phyloP scores from a whole-genome alignment of 2,888 invertebrate genomes.

The Orthosia incerta region DNA sequence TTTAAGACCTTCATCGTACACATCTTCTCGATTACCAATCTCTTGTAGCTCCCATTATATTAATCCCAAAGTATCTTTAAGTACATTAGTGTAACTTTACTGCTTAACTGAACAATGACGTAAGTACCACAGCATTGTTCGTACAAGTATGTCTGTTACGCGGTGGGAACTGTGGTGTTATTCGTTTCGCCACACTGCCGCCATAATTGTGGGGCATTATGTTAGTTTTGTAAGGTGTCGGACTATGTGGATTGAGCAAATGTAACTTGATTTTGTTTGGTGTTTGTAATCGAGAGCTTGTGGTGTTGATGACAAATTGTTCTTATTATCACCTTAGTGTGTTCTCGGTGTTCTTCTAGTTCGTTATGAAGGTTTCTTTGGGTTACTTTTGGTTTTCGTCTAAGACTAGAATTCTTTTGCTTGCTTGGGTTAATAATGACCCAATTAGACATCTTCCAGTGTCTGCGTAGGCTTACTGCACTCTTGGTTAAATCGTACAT shows the following conservation, averaged over 20 bases:
- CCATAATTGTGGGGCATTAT: conserved; percentile 60
- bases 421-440: background rate
- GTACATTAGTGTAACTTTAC: conserved; percentile 46
- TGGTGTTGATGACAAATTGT: conserved; percentile 18
- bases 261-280: conserved; percentile 12
- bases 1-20: background rate
- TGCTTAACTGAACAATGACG: conserved; percentile 41
- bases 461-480: background rate
- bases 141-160: conserved; percentile 37
- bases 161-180: conserved; percentile 50
- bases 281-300: conserved; percentile 29
- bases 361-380: background rate
- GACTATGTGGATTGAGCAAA: conserved; percentile 51
- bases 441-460: no score
- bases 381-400: background rate
- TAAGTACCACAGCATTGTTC: conserved; percentile 56
- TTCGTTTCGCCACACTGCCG: conserved; percentile 51
- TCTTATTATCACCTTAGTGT: background rate
- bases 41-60: conserved; percentile 20
- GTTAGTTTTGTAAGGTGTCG: conserved; percentile 55
- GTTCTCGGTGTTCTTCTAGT: background rate
- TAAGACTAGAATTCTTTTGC: background rate
- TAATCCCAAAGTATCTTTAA: conserved; percentile 28
- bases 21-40: conserved; percentile 2
- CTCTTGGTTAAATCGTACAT: no score